A percentile compares a stretch with the other conserved stretches of the same genome.
These are phyloP conservation scores for Heliocidaris tuberculata DNA, from an alignment of 35 echinoderm and acorn worm species.

Conservation along the genomic window DNA sequence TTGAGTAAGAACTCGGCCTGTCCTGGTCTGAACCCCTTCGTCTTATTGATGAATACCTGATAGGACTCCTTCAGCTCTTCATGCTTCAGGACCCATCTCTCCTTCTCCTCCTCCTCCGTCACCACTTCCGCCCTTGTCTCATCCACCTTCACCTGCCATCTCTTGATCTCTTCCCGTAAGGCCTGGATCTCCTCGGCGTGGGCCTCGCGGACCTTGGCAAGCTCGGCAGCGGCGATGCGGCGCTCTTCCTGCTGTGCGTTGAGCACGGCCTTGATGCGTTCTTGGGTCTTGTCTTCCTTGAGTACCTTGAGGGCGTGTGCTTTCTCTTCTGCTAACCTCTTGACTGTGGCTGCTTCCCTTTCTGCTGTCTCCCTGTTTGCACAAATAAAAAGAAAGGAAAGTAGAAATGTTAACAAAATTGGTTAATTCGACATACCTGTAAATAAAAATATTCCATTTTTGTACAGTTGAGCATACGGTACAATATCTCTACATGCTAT, in stretches of 20 bases:
- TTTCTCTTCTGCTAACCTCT: slow-evolving; percentile 35
- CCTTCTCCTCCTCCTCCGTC: slow-evolving; percentile 48
- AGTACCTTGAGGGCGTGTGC: slow-evolving; percentile 34
- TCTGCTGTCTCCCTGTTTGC: slow-evolving; percentile 46
- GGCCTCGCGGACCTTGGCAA: slow-evolving; percentile 45
- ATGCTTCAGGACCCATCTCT: slow-evolving; percentile 50
- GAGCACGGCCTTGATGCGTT: slow-evolving; percentile 48
- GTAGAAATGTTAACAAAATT: background rate
- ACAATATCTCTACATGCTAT: too few relatives aligned
- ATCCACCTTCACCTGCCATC: slow-evolving; percentile 52
- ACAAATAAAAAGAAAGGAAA: background rate
- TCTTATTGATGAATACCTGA: slow-evolving; percentile 62
- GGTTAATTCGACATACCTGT: background rate
- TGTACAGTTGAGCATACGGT: too few relatives aligned
- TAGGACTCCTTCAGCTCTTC: slow-evolving; percentile 52
- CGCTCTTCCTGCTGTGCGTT: slow-evolving; percentile 55
- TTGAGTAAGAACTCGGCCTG: slow-evolving; percentile 66
- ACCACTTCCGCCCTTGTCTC: slow-evolving; percentile 55
- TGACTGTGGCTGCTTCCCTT: slow-evolving; percentile 42
- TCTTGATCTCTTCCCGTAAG: slow-evolving; percentile 48
- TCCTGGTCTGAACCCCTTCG: slow-evolving; percentile 51
- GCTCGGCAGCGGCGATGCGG: slow-evolving; percentile 55
- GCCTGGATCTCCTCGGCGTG: slow-evolving; percentile 51
- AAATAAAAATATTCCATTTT: too few relatives aligned
- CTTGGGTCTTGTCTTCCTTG: slow-evolving; percentile 53